Conservation (phyloP, 1,140 invertebrate genomes). For the Daktulosphaira vitifoliae region DNA sequence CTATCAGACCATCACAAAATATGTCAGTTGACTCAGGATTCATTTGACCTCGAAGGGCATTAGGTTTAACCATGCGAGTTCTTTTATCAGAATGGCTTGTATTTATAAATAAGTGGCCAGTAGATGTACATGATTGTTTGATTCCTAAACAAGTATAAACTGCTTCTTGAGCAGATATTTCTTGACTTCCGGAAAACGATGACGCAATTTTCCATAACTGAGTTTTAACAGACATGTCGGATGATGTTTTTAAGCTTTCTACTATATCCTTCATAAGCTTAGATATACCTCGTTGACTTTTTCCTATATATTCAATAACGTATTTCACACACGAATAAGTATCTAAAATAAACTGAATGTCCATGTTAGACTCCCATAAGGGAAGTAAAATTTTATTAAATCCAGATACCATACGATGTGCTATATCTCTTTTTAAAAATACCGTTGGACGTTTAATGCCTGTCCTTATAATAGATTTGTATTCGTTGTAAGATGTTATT, state of each 20-base stretch:
- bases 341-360: background rate
- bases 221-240: background rate
- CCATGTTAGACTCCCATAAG: too few species aligned
- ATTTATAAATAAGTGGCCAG: slow-evolving; percentile 1
- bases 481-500: background rate
- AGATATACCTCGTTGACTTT: slow-evolving; percentile 8
- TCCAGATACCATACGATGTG: too few species aligned
- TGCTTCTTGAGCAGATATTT: slow-evolving; percentile 12
- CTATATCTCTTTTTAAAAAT: too few species aligned
- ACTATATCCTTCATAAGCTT: background rate
- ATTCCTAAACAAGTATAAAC: slow-evolving; percentile 5
- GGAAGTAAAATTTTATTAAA: too few species aligned
- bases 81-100: background rate
- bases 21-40: background rate
- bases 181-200: background rate
- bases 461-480: background rate
- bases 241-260: background rate
- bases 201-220: background rate
- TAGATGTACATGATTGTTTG: background rate
- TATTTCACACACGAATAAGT: background rate
- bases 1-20: background rate
- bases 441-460: background rate
- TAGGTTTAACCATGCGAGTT: background rate
- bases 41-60: background rate
- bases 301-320: slow-evolving; percentile 1